phyloP scores from a whole-genome alignment of 2,797 vertebrate species.

The Enteromius thamalakanensis region DNA sequence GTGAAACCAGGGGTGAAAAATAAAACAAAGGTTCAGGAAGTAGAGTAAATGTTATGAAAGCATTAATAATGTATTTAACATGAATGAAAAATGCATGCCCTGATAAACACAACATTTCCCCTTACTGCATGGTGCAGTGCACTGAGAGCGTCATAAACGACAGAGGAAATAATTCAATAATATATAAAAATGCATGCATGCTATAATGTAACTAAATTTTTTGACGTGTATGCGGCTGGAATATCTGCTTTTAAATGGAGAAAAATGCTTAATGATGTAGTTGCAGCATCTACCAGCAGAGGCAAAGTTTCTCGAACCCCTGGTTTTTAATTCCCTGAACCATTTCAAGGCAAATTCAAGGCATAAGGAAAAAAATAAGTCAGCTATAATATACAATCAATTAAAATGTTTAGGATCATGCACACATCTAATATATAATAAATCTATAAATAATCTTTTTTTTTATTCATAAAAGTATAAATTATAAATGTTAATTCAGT shows the following conservation, averaged over 20 bases:
- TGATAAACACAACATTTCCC: slow-evolving; percentile 41
- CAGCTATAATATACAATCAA: background rate
- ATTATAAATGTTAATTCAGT: background rate
- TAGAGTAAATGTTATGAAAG: slow-evolving; percentile 48
- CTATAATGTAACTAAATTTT: background rate
- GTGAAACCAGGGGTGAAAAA: slow-evolving; percentile 44
- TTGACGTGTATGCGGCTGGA: background rate
- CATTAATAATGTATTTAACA: slow-evolving; percentile 54
- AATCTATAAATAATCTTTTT: too few species aligned
- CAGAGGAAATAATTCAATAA: background rate
- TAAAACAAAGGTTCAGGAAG: slow-evolving; percentile 48
- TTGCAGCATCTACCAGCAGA: background rate
- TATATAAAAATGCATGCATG: background rate
- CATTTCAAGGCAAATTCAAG: background rate
- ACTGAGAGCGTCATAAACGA: background rate
- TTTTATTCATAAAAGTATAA: background rate
- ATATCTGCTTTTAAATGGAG: background rate
- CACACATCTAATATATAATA: too few species aligned
- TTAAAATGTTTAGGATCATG: background rate
- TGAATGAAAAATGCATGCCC: slow-evolving; percentile 48
- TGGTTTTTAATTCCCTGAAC: background rate
- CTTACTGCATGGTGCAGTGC: background rate
- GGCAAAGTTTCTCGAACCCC: background rate
- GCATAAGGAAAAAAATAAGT: background rate
- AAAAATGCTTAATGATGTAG: background rate